phyloP scores from a whole-genome alignment of 2,888 invertebrate species.

The Nymphalis urticae region DNA sequence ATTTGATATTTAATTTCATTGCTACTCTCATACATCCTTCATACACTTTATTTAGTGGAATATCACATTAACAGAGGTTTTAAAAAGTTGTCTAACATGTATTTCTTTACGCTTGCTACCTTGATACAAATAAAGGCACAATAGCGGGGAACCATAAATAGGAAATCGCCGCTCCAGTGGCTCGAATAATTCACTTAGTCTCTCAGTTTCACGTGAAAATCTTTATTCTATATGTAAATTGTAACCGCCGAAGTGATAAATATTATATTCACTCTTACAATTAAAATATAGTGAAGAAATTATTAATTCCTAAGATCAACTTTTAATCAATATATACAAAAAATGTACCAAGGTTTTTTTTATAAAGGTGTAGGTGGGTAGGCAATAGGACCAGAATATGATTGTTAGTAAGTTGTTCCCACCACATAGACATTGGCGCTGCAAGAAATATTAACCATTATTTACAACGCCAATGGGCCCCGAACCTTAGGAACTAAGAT shows the following conservation, averaged over 20 bases:
- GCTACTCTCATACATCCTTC: background rate
- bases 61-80: conserved; percentile 33
- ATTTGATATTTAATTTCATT: too few species aligned
- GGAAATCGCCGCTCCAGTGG: conserved; percentile 77
- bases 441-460: too few species aligned
- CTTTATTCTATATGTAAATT: conserved; percentile 76
- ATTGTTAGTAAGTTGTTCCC: too few species aligned
- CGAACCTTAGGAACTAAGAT: too few species aligned
- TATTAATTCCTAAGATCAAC: background rate
- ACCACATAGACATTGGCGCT: too few species aligned
- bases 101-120: conserved; percentile 68
- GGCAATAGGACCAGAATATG: too few species aligned
- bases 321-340: too few species aligned
- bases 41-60: conserved; percentile 1
- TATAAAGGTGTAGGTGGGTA: too few species aligned
- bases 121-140: conserved; percentile 74
- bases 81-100: conserved; percentile 56
- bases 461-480: too few species aligned
- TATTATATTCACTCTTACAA: conserved; percentile 11
- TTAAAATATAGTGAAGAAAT: background rate
- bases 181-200: conserved; percentile 74
- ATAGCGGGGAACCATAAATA: conserved; percentile 70
- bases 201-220: conserved; percentile 75
- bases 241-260: conserved; percentile 57
- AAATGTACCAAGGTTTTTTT: too few species aligned